Conservation (phyloP, 2,113 vertebrate genomes). For the Cercopithecus mona region DNA sequence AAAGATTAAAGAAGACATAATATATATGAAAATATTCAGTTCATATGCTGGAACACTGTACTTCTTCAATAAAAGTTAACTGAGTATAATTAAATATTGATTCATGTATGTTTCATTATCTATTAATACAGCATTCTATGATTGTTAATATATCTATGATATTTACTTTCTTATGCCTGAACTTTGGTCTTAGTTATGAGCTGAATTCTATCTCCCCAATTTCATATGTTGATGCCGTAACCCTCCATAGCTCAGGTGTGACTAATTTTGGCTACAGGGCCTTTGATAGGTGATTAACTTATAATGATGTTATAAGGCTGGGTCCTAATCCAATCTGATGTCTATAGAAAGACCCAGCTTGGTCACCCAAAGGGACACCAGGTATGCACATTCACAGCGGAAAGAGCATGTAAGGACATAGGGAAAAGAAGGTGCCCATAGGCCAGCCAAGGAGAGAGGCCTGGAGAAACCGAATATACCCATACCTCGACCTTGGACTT, state of each 20-base stretch:
- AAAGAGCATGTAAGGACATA: background rate
- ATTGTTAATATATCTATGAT: background rate
- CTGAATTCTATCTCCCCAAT: background rate
- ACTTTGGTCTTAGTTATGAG: background rate
- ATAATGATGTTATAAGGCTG: background rate
- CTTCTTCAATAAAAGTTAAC: background rate
- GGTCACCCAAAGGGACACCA: background rate
- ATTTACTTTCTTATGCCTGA: background rate
- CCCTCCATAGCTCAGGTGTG: background rate
- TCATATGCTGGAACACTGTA: background rate
- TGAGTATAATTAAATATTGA: background rate
- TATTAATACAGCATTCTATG: background rate
- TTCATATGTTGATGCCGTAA: background rate
- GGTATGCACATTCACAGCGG: rapidly evolving
- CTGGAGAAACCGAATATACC: background rate
- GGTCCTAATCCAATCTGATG: rapidly evolving
- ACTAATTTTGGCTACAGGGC: background rate
- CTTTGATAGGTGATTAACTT: background rate
- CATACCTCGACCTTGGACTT: background rate
- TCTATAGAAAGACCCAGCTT: background rate
- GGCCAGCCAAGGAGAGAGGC: background rate
- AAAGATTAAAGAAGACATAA: background rate
- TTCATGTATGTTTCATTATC: background rate
- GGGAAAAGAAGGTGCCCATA: background rate
- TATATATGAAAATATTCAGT: background rate